Conservation (phyloP, 2,888 invertebrate species). For the Prenolepis imparis region DNA sequence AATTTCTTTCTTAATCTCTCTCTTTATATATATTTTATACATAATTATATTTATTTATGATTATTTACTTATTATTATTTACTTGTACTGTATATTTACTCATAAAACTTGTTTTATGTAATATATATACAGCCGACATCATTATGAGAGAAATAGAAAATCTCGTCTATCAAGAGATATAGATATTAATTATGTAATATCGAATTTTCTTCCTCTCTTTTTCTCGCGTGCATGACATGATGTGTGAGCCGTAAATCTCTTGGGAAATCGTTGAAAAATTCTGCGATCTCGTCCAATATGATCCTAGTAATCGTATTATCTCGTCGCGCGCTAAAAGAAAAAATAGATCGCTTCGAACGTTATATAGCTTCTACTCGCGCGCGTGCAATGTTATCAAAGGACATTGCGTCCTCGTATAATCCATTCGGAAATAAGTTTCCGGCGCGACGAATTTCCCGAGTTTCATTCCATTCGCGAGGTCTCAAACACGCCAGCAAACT, state of each 20-base stretch:
- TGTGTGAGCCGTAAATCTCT: background rate
- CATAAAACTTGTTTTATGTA: background rate
- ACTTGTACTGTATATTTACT: no score
- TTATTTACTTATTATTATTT: no score
- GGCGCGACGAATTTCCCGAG: slow-evolving; percentile 29
- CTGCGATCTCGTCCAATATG: background rate
- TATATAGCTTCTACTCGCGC: background rate
- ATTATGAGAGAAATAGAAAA: background rate
- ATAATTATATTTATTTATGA: background rate
- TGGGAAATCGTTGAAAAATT: background rate
- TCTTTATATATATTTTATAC: background rate
- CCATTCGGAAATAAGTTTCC: slow-evolving; percentile 48
- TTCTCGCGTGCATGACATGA: background rate
- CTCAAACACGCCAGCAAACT: slow-evolving; percentile 49
- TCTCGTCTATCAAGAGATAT: background rate
- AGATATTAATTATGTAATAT: background rate
- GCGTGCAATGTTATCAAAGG: background rate
- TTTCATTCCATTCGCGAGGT: slow-evolving; percentile 49
- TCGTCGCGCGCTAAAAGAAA: background rate
- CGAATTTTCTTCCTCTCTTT: background rate
- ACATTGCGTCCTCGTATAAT: slow-evolving; percentile 26
- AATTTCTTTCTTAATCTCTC: background rate
- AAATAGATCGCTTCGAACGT: background rate
- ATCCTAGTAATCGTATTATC: background rate
- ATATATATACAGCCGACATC: background rate